Percentiles rank a stretch among this genome's conserved stretches.
phyloP scores from a whole-genome alignment of 1,140 invertebrate genomes.

The Meloidogyne hapla region DNA sequence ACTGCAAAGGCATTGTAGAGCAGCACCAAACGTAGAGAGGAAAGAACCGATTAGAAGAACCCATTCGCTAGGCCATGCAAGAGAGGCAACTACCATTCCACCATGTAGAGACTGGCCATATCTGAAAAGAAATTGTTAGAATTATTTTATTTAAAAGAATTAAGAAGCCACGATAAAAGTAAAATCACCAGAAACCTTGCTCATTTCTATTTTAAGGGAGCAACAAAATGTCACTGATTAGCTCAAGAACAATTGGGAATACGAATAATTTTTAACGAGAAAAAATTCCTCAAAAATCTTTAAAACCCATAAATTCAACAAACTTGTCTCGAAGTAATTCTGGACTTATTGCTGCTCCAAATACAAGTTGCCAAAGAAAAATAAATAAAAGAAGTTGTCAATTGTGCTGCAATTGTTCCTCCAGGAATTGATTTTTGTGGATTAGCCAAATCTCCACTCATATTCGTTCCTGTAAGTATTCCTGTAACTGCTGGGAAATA shows the following conservation, averaged over 20 bases:
- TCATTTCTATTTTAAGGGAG: too few relatives aligned
- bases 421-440: slow-evolving; percentile 96
- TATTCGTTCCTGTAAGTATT: slow-evolving; percentile 83
- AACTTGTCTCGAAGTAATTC: slow-evolving; percentile 59
- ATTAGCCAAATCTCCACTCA: slow-evolving; percentile 83
- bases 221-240: too few relatives aligned
- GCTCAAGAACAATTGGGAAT: not conserved
- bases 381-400: slow-evolving; percentile 91
- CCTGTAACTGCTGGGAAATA: slow-evolving; percentile 99
- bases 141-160: too few relatives aligned
- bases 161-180: too few relatives aligned
- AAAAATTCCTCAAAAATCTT: not conserved
- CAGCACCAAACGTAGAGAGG: slow-evolving; percentile 92
- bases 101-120: slow-evolving; percentile 56
- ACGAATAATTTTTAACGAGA: not conserved
- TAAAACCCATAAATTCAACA: slow-evolving; percentile 11
- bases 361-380: slow-evolving; percentile 61
- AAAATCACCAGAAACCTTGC: too few relatives aligned
- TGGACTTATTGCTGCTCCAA: slow-evolving; percentile 55
- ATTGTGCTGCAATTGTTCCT: slow-evolving; percentile 91
- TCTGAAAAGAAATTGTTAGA: too few relatives aligned
- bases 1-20: slow-evolving; percentile 80
- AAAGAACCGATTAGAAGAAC: slow-evolving; percentile 96
- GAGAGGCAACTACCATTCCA: slow-evolving; percentile 59
- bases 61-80: slow-evolving; percentile 76